Conservation (phyloP, 2,888 invertebrate species). For the Cephonodes hylas region DNA sequence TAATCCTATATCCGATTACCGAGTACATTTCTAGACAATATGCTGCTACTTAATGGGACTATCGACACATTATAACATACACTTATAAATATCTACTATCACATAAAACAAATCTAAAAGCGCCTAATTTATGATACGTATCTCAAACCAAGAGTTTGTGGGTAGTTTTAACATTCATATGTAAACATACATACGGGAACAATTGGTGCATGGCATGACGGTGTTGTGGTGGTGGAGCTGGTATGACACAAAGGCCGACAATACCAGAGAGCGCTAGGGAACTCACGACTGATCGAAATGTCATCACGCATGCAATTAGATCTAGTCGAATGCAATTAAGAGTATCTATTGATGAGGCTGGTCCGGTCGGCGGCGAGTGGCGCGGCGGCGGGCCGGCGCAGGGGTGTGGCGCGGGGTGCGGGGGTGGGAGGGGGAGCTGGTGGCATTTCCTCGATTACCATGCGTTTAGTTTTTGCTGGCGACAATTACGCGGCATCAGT, state of each 20-base stretch:
- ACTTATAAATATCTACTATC: no score
- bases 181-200: no score
- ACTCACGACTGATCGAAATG: conserved; percentile 3
- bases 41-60: no score
- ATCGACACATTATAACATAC: no score
- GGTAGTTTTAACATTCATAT: no score
- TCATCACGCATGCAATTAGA: conserved; percentile 12
- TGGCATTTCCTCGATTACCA: conserved; percentile 70
- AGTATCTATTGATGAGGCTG: conserved; percentile 5
- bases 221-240: background rate
- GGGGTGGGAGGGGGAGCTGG: conserved; percentile 27
- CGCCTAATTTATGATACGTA: no score
- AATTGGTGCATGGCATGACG: no score
- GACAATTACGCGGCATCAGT: conserved; percentile 71
- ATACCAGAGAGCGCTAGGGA: background rate
- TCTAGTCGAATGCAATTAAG: conserved; percentile 14
- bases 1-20: no score
- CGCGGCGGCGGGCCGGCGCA: background rate
- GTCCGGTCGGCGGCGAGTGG: background rate
- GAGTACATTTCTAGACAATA: no score
- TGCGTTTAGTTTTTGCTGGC: conserved; percentile 66
- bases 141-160: no score
- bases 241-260: background rate
- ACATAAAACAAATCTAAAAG: no score
- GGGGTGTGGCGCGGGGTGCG: conserved; percentile 15